These are phyloP conservation scores for Metaphire vulgaris DNA, from an alignment of 1,140 invertebrate genomes.

Conservation along the genomic window DNA sequence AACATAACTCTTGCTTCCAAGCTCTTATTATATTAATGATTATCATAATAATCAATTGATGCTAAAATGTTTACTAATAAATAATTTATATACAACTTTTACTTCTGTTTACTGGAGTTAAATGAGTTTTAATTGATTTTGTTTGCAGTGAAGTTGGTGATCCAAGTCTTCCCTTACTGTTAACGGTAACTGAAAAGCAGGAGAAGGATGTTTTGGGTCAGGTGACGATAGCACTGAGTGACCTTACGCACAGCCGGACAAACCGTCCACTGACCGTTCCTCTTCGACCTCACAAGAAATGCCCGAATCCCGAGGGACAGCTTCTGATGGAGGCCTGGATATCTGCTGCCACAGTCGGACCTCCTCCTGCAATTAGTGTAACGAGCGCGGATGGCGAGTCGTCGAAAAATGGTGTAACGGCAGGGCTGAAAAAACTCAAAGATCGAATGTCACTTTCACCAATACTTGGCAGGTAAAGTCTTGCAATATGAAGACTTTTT, in stretches of 20 bases:
- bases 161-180: background rate
- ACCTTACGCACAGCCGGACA: constrained; percentile 32
- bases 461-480: background rate
- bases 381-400: background rate
- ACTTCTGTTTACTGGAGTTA: too few relatives aligned
- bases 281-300: constrained; percentile 46
- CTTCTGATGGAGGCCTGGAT: constrained; percentile 45
- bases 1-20: too few relatives aligned
- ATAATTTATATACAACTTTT: too few relatives aligned
- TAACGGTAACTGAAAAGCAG: constrained; percentile 1
- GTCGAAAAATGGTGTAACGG: background rate
- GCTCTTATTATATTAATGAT: too few relatives aligned
- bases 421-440: background rate
- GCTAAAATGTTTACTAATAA: too few relatives aligned
- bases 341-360: constrained; percentile 27
- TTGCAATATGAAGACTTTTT: too few relatives aligned
- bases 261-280: constrained; percentile 35
- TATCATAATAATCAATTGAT: constrained; percentile 40
- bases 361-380: background rate
- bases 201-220: constrained; percentile 9
- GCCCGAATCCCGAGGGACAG: constrained; percentile 40
- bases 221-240: constrained; percentile 29
- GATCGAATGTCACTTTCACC: background rate
- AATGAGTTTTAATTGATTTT: too few relatives aligned
- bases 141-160: background rate